A percentile compares a stretch with the other conserved stretches of the same genome.
phyloP scores from a whole-genome alignment of 2,797 vertebrate species.

The Peromyscus eremicus region DNA sequence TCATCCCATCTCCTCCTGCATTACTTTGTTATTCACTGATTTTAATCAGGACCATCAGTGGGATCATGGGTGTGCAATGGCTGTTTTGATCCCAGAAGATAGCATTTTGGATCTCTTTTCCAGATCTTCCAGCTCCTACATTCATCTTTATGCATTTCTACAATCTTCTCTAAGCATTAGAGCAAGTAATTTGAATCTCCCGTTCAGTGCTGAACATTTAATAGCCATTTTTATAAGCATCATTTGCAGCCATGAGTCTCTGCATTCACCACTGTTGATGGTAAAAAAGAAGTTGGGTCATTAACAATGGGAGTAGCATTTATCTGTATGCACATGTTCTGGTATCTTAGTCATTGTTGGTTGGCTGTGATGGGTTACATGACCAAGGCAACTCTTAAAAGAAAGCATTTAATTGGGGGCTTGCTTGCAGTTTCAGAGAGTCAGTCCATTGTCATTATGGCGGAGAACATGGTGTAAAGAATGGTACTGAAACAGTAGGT shows the following conservation, averaged over 20 bases:
- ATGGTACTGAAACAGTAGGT: too few relatives aligned
- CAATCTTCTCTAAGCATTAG: neutral
- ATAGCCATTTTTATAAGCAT: neutral
- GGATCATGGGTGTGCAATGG: neutral
- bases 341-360: neutral
- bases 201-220: neutral
- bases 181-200: neutral
- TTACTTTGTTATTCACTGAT: too few relatives aligned
- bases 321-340: neutral
- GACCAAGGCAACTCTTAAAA: too few relatives aligned
- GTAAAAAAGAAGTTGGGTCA: neutral
- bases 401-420: neutral
- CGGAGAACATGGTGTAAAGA: neutral
- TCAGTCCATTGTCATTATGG: neutral
- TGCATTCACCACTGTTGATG: neutral
- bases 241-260: neutral
- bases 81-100: neutral
- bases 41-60: neutral
- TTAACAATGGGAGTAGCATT: neutral
- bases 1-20: neutral
- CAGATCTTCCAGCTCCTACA: neutral
- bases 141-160: neutral
- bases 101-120: neutral
- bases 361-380: neutral
- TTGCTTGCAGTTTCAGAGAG: neutral